Evolutionary conservation across 2,888 invertebrate genomes (phyloP), one percentile per base, ranked within the genome.

Genomic region (Lagria hirta): DNA sequence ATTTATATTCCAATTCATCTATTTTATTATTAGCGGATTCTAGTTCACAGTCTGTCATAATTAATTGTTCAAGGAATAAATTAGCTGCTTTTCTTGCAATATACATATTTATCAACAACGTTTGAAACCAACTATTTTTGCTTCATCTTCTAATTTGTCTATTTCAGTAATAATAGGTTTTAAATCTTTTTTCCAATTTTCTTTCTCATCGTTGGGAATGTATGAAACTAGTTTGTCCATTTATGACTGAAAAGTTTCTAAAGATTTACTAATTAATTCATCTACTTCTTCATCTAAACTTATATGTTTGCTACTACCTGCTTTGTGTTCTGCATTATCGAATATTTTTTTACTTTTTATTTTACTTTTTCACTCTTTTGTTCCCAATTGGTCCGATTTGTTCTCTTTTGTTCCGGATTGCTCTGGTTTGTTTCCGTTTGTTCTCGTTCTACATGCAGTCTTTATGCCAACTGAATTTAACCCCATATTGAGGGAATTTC

Each of bases 41-140:
- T 43, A 43, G 33, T 38, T 43, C 32, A 38, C 37, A 43, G 43
- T 38, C 43, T 11, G 43, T 43, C 30, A 43, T 38, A 43, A 43
- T 43, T 38, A 43, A 43, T 43, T 43, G 43, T 43, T 43, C 32
- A 38, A 38, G 32, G 21, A 34, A 41, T 35, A 41, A 41, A 41
- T 41, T 22, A 24, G 30, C 34, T 16, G 21, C 17, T 41, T 41
- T 24, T 24, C 24, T 24, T 24, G 24, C 24, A 24, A 24, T 18
- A 18, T n/a, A n/a, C n/a, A n/a, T 18, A 18, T 18, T 18, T 30
- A 30, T 18, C 30, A 20, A 20, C 30, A 18, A 30, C 30, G 40
- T 40, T 40, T 40, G 33, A 40, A 40, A 40, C 40, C 30, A 40
- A 40, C 22, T 33, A 40, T 44, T 44, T 24, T 44, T 27, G 44